Base-by-base conservation (phyloP, 2,797 vertebrate genomes). In the Malacoctenus gilli region DNA sequence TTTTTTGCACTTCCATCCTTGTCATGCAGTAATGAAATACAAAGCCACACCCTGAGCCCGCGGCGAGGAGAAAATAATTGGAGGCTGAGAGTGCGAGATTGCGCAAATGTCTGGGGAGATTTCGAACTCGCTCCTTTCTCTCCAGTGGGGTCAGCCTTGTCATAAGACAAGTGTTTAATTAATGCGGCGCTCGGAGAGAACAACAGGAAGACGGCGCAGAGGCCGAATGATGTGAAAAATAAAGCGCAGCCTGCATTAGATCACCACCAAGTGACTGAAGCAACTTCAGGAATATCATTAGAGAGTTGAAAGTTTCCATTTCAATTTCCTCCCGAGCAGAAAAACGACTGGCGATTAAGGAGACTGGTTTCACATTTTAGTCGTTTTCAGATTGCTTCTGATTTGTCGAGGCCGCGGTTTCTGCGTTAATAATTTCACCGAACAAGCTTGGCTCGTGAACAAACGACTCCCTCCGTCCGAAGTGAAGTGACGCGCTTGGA, bases 81-180 rank as follows among this genome's bases (percentile, higher is more conserved):
- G 53, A 51, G 58, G 50, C 40, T 51, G 56, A 46, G 50, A 22
- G 35, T 22, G 54, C 48, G 53, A 36, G 34, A 15, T 38, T 25
- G 61, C 42, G 25, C 57, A 36, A 55, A 57, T 63, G 63, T 65
- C 57, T 4, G 5, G 36, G 53, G 82, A 68, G 38, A 57, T 34
- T 11, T 58, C 51, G 0, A 49, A 43, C 50, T 59, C 42, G 8
- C 14, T 42, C 37, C 30, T 34, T n/a, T 18, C 21, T 58, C 64
- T 59, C 58, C 40, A 60, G 35, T 53, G 75, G 77, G 78, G 72
- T 80, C 68, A 50, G 56, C 52, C 66, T 39, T 50, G 40, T 77
- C 73, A 64, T 55, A 18, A 52, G 61, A 62, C 3, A 2, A 15
- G 41, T 32, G 39, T 68, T 72, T 79, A 74, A 85, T 77, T 79